Evolutionary conservation across 2,888 invertebrate species (phyloP).

Genomic region (Eremobia ochroleuca): DNA sequence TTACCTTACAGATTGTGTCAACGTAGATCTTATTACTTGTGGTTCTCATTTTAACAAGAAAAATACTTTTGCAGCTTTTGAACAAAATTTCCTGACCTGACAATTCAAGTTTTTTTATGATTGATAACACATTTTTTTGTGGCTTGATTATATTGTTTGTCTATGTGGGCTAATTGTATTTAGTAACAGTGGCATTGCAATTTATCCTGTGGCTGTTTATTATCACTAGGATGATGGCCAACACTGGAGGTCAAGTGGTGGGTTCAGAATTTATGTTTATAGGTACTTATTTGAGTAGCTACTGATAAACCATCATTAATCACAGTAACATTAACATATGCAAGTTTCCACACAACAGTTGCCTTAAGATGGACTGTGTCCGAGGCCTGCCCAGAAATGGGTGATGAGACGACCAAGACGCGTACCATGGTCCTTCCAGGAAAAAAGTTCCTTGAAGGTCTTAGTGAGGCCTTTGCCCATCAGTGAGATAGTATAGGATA

Average conservation of each 20-base stretch:
- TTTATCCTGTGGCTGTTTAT: conserved; percentile 18
- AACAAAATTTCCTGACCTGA: background rate
- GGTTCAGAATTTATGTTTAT: background rate
- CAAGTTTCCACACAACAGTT: background rate
- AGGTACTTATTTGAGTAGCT: background rate
- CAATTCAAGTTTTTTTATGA: background rate
- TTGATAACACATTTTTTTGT: background rate
- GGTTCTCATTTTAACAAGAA: background rate
- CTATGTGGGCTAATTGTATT: conserved; percentile 48
- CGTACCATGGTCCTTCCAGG: background rate
- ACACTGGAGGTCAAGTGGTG: conserved; percentile 13
- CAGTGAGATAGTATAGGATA: background rate
- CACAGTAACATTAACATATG: background rate
- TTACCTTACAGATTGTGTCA: background rate
- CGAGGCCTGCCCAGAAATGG: background rate
- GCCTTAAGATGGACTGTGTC: background rate
- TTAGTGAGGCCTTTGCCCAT: background rate
- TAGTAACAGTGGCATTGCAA: conserved; percentile 39
- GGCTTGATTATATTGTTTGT: background rate
- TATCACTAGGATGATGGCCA: conserved; percentile 23
- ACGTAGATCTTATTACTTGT: no score
- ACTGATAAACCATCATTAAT: background rate
- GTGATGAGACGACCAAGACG: background rate
- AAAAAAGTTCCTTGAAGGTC: background rate
- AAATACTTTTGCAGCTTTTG: background rate